Conservation (phyloP, 2,797 vertebrate species). For the Babyrousa celebensis region DNA sequence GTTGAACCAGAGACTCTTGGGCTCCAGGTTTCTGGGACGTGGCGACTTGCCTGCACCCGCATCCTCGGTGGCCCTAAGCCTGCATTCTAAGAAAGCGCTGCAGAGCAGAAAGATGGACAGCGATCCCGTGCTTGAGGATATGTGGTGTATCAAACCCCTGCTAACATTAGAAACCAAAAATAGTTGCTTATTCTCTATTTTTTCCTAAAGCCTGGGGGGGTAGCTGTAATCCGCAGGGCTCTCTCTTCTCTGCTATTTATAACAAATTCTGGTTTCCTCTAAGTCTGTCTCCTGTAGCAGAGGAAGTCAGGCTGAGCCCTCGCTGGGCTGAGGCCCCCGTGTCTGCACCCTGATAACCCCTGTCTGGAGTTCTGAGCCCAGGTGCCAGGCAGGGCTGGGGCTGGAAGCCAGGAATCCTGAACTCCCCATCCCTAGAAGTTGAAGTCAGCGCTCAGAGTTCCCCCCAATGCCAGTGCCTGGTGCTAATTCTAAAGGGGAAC, state of each 20-base stretch:
- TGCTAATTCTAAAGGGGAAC: background rate
- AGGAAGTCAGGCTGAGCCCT: conserved; percentile 74
- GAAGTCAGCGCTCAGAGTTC: background rate
- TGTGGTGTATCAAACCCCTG: background rate
- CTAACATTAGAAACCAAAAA: conserved; percentile 72
- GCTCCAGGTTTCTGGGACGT: background rate
- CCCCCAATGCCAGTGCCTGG: background rate
- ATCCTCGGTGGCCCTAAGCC: background rate
- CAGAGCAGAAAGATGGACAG: background rate
- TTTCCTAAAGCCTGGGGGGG: background rate
- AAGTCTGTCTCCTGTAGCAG: conserved; percentile 58
- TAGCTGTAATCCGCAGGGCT: conserved; percentile 48
- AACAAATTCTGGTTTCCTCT: conserved; percentile 82
- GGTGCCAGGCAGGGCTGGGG: background rate
- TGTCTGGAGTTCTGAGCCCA: background rate
- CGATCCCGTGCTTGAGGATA: background rate
- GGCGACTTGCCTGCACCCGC: background rate
- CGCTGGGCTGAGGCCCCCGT: background rate
- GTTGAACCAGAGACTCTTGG: background rate
- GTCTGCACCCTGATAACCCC: background rate
- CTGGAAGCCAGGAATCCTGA: background rate
- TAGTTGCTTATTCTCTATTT: background rate
- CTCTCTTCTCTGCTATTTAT: conserved; percentile 82
- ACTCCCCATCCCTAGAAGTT: background rate
- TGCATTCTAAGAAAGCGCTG: background rate